Conservation (phyloP, 2,888 invertebrate species). For the Byasa hedistus region DNA sequence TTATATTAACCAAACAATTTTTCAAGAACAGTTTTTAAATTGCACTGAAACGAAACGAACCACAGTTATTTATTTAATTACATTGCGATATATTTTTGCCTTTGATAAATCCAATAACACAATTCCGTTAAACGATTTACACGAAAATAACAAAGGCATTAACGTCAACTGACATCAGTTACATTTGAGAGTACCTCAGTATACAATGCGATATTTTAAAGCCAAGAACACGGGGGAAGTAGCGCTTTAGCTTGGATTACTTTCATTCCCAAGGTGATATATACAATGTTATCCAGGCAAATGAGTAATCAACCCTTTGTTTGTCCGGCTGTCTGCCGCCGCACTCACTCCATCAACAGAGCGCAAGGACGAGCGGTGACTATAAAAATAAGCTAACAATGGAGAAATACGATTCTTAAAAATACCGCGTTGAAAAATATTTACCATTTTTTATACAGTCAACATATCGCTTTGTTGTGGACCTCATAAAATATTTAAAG, state of each 20-base stretch:
- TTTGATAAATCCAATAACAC: neutral
- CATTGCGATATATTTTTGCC: neutral
- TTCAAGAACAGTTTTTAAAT: too few species aligned
- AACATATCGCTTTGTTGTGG: neutral
- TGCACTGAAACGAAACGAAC: too few species aligned
- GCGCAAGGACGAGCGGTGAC: slow-evolving; percentile 42
- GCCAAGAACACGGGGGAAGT: slow-evolving; percentile 11
- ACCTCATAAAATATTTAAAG: neutral
- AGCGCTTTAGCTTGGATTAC: slow-evolving; percentile 15
- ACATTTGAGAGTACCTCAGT: slow-evolving; percentile 1
- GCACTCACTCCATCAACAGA: slow-evolving; percentile 32
- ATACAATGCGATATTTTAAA: slow-evolving; percentile 9
- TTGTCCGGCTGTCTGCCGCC: slow-evolving; percentile 36
- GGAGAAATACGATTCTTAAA: slow-evolving; percentile 33
- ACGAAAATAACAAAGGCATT: slow-evolving; percentile 1
- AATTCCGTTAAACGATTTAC: neutral
- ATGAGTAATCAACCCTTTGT: slow-evolving; percentile 55
- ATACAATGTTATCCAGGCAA: slow-evolving; percentile 52
- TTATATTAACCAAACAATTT: too few species aligned
- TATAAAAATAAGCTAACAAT: slow-evolving; percentile 46
- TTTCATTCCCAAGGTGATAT: slow-evolving; percentile 45
- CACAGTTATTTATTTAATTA: too few species aligned
- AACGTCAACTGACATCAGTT: slow-evolving; percentile 15
- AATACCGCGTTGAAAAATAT: slow-evolving; percentile 16
- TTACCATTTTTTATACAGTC: slow-evolving; percentile 11